Evolutionary conservation across 2,888 invertebrate genomes (phyloP), one percentile per base, ranked within the genome.

Genomic region (Lithodes maja): DNA sequence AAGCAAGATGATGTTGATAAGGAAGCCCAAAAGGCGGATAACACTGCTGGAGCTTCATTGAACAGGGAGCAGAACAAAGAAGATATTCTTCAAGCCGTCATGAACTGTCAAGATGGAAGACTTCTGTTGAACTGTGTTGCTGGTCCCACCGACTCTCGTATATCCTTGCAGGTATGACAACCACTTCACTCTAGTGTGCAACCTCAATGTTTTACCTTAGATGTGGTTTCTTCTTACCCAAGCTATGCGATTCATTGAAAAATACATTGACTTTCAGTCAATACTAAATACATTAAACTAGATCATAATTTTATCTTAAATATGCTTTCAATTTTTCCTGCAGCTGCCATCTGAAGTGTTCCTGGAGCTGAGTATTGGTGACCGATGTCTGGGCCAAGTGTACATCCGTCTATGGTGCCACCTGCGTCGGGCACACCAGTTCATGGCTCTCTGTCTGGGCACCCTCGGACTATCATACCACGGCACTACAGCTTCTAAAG

Each of bases 371-470:
- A 84, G 74, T 2, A 86, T 81, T 17, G 86, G 82, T 15, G 80
- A 61, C 15, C 54, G 50, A 0, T 75, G 86, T 50, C 75, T 88
- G 1, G 86, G 86, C 49, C 83, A 86, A 2, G 78, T 91, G 68
- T 86, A 91, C 81, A 87, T 91, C 69, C 74, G 77, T 9, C 86
- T 91, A 50, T 89, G 89, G 91, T 79, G 89, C 2, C 89, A 85
- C 54, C 84, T 91, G 15, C 83, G 89, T 17, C 74, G 91, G 9
- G 91, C 91, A 2, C 91, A 89, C 52, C 86, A 91, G 61, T 91
- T 91, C 82, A 53, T 91, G 71, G 80, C 91, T 2, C 84, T 91
- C n/a, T 91, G 91, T 54, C 55, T 91, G 55, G 91, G 91, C n/a
- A 86, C 86, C 52, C 74, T 83, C 53, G 89, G 89, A 2, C 77